These are phyloP conservation scores for Clarias gariepinus DNA, from an alignment of 2,113 vertebrate species.

Conservation along the genomic window DNA sequence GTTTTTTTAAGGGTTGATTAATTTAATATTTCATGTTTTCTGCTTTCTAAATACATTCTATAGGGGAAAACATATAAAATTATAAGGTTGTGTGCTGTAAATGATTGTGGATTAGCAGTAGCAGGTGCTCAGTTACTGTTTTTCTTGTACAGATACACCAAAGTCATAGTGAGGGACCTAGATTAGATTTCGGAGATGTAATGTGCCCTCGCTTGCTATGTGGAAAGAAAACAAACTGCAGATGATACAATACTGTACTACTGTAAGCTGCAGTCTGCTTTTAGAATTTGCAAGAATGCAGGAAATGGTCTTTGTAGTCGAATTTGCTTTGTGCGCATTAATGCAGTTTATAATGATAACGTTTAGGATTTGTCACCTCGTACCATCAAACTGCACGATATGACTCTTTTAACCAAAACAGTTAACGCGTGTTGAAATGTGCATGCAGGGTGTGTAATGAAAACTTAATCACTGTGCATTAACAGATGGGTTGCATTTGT, in stretches of 20 bases:
- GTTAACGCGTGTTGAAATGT: conserved; percentile 41
- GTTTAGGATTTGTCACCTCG: not conserved
- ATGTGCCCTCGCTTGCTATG: too few relatives aligned
- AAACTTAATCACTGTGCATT: conserved; percentile 52
- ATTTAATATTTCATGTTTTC: not conserved
- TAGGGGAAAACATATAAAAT: not conserved
- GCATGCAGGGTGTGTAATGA: conserved; percentile 29
- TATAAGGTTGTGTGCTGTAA: not conserved
- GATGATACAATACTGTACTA: not conserved
- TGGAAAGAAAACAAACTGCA: not conserved
- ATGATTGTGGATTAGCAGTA: not conserved
- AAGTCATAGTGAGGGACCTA: not conserved
- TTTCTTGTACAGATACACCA: not conserved
- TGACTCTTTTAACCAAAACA: conserved; percentile 27
- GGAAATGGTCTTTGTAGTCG: not conserved
- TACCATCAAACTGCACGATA: conserved; percentile 9
- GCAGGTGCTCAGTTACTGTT: not conserved
- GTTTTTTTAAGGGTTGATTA: not conserved
- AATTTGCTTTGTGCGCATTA: not conserved
- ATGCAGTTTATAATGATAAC: not conserved
- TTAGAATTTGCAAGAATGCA: not conserved
- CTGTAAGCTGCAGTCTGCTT: not conserved
- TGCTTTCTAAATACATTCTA: not conserved
- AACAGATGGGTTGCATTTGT: conserved; percentile 51
- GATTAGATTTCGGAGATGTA: not conserved